Conservation (phyloP, 2,113 vertebrate species). For the Crotophaga sulcirostris region DNA sequence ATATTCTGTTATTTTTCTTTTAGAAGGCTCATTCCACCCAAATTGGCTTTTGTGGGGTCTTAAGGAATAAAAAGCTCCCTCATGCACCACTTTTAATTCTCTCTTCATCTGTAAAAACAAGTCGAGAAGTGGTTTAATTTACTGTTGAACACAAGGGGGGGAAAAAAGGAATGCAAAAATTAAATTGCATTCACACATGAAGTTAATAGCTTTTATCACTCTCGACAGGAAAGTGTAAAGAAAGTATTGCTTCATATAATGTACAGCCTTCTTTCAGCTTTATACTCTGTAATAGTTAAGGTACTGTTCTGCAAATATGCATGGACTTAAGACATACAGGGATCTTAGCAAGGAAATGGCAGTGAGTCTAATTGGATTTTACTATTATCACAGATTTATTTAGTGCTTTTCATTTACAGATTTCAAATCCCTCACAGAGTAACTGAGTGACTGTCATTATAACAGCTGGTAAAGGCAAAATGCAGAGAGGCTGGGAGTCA, state of each 20-base stretch:
- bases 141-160: conserved; percentile 49
- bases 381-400: not conserved
- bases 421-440: not conserved
- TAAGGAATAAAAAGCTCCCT: conserved; percentile 45
- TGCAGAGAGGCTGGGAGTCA: not conserved
- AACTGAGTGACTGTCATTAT: not conserved
- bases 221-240: conserved; percentile 13
- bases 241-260: conserved; percentile 1
- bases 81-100: conserved; percentile 50
- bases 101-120: conserved; percentile 61
- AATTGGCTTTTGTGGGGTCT: conserved; percentile 51
- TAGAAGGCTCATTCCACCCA: conserved; percentile 16
- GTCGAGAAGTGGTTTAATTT: conserved; percentile 55
- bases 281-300: not conserved
- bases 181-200: conserved; percentile 30
- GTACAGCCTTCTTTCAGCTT: not conserved
- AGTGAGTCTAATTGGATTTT: not conserved
- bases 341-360: rapidly evolving
- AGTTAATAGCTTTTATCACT: conserved; percentile 43
- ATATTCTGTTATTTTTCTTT: conserved; percentile 11
- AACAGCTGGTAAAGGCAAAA: not conserved
- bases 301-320: not conserved
- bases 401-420: not conserved
- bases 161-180: conserved; percentile 56
- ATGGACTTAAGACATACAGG: not conserved